Conservation (phyloP, 2,888 invertebrate genomes). For the Macrosiphum euphorbiae region DNA sequence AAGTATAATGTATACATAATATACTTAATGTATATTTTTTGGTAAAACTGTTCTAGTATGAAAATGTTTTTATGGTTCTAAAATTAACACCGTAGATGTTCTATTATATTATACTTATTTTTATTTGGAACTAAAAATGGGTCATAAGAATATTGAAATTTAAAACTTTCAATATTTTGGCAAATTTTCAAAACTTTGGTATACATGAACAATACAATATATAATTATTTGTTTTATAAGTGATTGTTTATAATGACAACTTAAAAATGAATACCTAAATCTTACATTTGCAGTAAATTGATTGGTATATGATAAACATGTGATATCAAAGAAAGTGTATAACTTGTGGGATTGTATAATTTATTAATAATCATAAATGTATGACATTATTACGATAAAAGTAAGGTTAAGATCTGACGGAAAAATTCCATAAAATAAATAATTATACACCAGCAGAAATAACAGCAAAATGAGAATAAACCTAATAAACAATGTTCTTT, state of each 20-base stretch:
- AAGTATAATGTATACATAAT: neutral
- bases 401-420: neutral
- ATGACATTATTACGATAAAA: neutral
- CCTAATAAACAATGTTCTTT: neutral
- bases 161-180: slow-evolving; percentile 46
- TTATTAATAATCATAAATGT: neutral
- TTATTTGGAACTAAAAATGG: slow-evolving; percentile 10
- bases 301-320: neutral
- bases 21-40: neutral
- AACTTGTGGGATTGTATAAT: neutral
- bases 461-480: neutral
- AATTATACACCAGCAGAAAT: neutral
- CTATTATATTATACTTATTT: neutral
- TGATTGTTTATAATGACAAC: neutral
- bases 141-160: slow-evolving; percentile 39
- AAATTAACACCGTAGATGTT: neutral
- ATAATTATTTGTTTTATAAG: neutral
- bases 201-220: neutral
- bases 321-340: neutral
- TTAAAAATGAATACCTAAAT: neutral
- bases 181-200: slow-evolving; percentile 8
- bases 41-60: neutral
- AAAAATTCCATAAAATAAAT: neutral
- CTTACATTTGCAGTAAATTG: neutral
- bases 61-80: slow-evolving; percentile 8